phyloP scores from a whole-genome alignment of 37 sponge, comb jelly and placozoan species.

The Chondrosia reniformis region DNA sequence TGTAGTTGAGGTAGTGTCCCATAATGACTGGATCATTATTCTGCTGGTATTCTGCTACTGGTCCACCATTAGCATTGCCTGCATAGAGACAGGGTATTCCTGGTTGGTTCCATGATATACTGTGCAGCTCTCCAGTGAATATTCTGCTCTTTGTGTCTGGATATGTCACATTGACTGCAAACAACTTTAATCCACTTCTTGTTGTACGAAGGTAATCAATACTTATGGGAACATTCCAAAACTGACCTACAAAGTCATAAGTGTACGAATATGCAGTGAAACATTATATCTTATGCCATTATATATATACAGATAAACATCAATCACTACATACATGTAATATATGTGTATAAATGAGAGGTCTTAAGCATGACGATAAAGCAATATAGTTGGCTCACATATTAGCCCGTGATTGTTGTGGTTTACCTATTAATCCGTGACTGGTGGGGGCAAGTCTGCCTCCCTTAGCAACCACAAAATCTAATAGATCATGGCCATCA shows the following conservation, averaged over 20 bases:
- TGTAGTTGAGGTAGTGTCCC: conserved; percentile 8
- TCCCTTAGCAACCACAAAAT: neutral
- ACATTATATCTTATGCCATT: no score
- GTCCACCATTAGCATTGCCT: conserved; percentile 1
- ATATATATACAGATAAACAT: no score
- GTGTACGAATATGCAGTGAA: neutral
- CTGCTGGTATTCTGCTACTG: conserved; percentile 4
- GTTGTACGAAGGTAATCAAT: neutral
- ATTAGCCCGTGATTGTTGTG: no score
- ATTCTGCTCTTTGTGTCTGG: neutral
- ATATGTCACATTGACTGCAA: neutral
- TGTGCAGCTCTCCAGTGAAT: neutral
- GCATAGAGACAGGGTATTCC: neutral
- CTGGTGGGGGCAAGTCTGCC: neutral
- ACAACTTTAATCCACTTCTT: neutral
- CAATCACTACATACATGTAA: no score
- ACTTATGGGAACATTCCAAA: conserved; percentile 17
- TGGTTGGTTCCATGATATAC: neutral
- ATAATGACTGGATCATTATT: conserved; percentile 11
- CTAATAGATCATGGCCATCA: neutral
- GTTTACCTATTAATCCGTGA: conserved; percentile 10
- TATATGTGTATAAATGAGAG: no score
- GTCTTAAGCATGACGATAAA: no score
- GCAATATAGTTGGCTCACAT: no score
- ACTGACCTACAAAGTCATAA: neutral